Conservation (phyloP, 2,888 invertebrate genomes). For the Myopa tessellatipennis region DNA sequence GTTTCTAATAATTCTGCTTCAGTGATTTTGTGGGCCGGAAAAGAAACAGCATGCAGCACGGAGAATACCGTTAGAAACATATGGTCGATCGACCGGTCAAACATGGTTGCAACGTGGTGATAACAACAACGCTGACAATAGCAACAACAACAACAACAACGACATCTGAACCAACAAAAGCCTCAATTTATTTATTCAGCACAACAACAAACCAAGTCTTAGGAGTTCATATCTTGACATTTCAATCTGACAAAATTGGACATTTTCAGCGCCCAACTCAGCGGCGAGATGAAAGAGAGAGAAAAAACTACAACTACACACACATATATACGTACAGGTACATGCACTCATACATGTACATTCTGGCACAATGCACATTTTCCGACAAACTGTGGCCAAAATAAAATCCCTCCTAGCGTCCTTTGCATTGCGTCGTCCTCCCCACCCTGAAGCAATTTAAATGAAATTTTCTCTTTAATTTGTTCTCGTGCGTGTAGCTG, state of each 20-base stretch:
- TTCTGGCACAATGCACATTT: too few relatives aligned
- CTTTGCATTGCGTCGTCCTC: background rate
- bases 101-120: background rate
- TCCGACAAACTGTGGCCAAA: background rate
- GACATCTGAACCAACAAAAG: slow-evolving; percentile 2
- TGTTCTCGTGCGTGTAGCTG: background rate
- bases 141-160: background rate
- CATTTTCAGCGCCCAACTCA: slow-evolving; percentile 13
- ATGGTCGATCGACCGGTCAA: background rate
- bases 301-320: background rate
- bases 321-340: background rate
- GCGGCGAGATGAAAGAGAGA: slow-evolving; percentile 29
- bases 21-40: background rate
- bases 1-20: background rate
- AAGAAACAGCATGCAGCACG: background rate
- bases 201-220: slow-evolving; percentile 13
- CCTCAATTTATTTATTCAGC: slow-evolving; percentile 18
- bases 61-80: background rate
- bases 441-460: slow-evolving; percentile 30
- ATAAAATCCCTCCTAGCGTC: background rate
- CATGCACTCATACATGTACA: background rate
- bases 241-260: slow-evolving; percentile 33
- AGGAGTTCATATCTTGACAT: slow-evolving; percentile 29
- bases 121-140: background rate
- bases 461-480: slow-evolving; percentile 29